Evolutionary conservation across 2,113 vertebrate genomes (phyloP), one percentile per base, ranked within the genome.

Genomic region (Petrocephalus zakoni): DNA sequence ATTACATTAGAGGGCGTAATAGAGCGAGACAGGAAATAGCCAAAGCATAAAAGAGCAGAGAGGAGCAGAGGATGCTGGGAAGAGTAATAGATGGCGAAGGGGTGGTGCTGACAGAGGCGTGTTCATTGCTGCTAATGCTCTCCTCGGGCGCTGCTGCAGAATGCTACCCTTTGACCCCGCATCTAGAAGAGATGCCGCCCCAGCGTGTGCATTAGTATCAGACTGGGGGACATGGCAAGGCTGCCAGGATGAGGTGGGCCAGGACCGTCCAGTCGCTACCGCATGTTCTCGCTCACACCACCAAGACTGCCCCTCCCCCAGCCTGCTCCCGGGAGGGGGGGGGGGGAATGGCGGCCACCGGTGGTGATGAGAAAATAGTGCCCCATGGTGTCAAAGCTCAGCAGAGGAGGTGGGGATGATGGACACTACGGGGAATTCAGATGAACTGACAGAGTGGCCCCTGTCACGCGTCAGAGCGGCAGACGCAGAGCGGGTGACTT

Each of bases 351-450:
- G 25, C 68, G 87, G 92, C 92, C 92, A 94, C 87, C 90, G 25
- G 47, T 91, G 94, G 91, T 89, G 90, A 94, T 87, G 75, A 92
- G 92, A 94, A 96, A 96, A 96, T 95, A 96, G 95, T 95, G 95
- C 89, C 92, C 90, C 93, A 90, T 93, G 95, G 96, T 96, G 94
- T 94, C 94, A 95, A 91, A 94, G 91, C 94, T 94, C 91, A 89
- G 52, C 89, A 94, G 94, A 95, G 93, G 93, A 94, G 94, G 95
- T 92, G 93, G 94, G 94, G 95, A 92, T 95, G 93, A 96, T 94
- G 93, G 94, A 95, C 93, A 95, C 94, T 92, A 78, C 46, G 17
- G 90, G 94, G 94, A 95, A 95, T 95, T 94, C 93, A 90, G 93
- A 88, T 61, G 90, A 91, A 90, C 90, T 93, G 92, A 90, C 92